Base-by-base conservation (phyloP, 1,140 invertebrate genomes). In the Drosophila miranda region DNA sequence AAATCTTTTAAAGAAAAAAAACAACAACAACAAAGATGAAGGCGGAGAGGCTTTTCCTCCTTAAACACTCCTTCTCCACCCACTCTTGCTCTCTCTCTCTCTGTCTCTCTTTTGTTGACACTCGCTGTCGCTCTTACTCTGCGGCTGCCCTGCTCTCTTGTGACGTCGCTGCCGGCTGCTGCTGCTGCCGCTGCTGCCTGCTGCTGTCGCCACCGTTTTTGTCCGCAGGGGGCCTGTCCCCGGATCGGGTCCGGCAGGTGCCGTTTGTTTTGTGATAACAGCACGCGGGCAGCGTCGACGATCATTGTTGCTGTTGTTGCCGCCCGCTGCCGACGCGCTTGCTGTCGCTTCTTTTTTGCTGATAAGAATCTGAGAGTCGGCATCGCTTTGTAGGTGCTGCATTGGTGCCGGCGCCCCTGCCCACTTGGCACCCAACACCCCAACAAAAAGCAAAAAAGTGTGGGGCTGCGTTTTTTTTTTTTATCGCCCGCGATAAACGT, bases 401-500 rank as follows among this genome's bases (percentile, higher is more conserved):
- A 38, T 13, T 13, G 11, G 34, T 13, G 34, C 34, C 34, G 11
- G 4, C 13, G 34, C 11, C 34, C 11, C 11, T 38, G 34, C 34
- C 34, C 34, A 13, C 9, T 11, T 4, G 3, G 34, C 58, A 52
- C 16, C n/a, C 38, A 44, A 56, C 54, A 49, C 46, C 46, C 52
- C 53, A 28, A 30, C 70, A 42, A 73, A 63, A 55, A 55, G 60
- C 58, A 77, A 82, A 80, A 76, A 82, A 77, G 60, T 38, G 48
- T 34, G 23, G 49, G 60, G 55, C 68, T 75, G 56, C 67, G 62
- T 34, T 45, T 53, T 19, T 26, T 44, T 44, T 52, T 59, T 75
- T 82, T 82, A 82, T 82, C 78, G 58, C 56, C 52, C 9, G 78
- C 59, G 74, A 82, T 82, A 82, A 82, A 81, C 44, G 43, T 34